These are phyloP conservation scores for Periophthalmus modestus DNA, from an alignment of 2,113 vertebrate genomes.

Conservation along the genomic window DNA sequence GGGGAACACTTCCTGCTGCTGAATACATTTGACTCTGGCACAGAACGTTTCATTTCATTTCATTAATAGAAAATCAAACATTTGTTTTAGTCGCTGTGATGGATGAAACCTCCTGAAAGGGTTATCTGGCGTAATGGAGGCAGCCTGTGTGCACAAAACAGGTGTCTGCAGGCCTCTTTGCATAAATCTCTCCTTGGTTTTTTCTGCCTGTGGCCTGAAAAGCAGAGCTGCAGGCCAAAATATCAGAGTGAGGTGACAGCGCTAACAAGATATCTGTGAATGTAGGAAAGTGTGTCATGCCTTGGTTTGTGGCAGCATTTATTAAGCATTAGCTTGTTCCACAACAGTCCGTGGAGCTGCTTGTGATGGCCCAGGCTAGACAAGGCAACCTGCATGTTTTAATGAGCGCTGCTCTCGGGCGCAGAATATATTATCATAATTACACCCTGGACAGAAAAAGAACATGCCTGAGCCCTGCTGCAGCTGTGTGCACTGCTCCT, in stretches of 20 bases:
- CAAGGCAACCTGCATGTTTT: constrained; percentile 43
- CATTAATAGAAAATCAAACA: constrained; percentile 9
- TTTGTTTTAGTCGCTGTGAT: background rate
- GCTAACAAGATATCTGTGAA: constrained; percentile 18
- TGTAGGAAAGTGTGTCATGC: constrained; percentile 6
- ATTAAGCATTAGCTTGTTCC: constrained; percentile 25
- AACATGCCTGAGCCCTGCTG: constrained; percentile 8
- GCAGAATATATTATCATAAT: constrained; percentile 49
- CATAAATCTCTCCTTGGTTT: background rate
- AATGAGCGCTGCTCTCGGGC: constrained; percentile 35
- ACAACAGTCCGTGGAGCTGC: constrained; percentile 15
- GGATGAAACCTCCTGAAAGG: background rate
- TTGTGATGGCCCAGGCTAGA: constrained; percentile 40
- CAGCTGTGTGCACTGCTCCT: constrained; percentile 20
- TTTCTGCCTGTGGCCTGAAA: background rate
- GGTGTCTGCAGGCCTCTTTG: constrained; percentile 2
- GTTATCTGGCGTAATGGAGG: background rate
- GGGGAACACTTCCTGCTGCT: background rate
- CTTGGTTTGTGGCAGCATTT: constrained; percentile 16
- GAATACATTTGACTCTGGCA: background rate
- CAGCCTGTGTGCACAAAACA: constrained; percentile 1
- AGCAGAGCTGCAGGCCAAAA: background rate
- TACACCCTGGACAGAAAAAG: constrained; percentile 23
- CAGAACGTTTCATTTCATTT: background rate
- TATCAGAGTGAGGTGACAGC: background rate